These are phyloP conservation scores for Clivina fossor DNA, from an alignment of 2,888 invertebrate genomes.

Conservation along the genomic window DNA sequence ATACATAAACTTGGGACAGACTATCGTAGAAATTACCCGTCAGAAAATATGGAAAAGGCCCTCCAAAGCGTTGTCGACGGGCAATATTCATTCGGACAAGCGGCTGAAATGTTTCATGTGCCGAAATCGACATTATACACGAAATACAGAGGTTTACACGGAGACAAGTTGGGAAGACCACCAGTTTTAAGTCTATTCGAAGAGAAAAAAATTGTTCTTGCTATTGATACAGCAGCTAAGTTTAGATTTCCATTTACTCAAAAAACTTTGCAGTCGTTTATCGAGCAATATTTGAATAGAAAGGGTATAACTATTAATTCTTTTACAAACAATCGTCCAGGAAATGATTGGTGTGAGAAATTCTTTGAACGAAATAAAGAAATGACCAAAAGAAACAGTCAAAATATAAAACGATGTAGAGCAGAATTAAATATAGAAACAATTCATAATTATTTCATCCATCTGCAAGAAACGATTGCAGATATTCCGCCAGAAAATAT, in stretches of 20 bases:
- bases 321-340: background rate
- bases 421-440: no score
- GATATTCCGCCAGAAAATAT: slow-evolving; percentile 39
- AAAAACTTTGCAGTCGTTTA: slow-evolving; percentile 11
- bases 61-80: slow-evolving; percentile 22
- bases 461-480: slow-evolving; percentile 29
- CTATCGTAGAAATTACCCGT: slow-evolving; percentile 6
- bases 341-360: background rate
- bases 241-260: slow-evolving; percentile 14
- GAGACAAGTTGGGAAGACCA: slow-evolving; percentile 12
- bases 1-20: background rate
- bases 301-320: no score
- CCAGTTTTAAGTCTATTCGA: slow-evolving; percentile 10
- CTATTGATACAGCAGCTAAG: slow-evolving; percentile 17
- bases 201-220: slow-evolving; percentile 1
- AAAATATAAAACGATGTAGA: background rate
- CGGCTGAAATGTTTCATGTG: slow-evolving; percentile 20
- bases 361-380: background rate
- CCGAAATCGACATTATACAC: slow-evolving; percentile 23
- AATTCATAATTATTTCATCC: slow-evolving; percentile 37
- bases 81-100: slow-evolving; percentile 26
- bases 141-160: slow-evolving; percentile 21
- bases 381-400: background rate
- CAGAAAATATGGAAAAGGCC: slow-evolving; percentile 17
- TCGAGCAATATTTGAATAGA: slow-evolving; percentile 14